These are phyloP conservation scores for Osmerus mordax DNA, from an alignment of 2,113 vertebrate genomes.

Conservation along the genomic window DNA sequence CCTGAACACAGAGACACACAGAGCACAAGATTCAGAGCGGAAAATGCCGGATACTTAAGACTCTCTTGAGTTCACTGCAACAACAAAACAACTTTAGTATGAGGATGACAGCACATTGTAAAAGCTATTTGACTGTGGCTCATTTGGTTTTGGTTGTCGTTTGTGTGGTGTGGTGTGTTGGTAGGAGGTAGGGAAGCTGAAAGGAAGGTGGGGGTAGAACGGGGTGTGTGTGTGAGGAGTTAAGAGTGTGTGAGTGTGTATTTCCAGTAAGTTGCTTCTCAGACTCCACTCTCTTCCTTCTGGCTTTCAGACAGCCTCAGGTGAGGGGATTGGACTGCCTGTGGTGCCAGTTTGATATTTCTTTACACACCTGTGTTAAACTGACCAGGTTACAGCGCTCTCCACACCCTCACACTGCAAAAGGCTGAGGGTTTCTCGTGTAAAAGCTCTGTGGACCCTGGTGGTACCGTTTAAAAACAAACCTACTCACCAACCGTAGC, in stretches of 20 bases:
- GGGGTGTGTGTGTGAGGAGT: slow-evolving; percentile 47
- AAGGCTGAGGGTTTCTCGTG: background rate
- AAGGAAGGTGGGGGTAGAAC: slow-evolving; percentile 43
- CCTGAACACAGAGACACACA: slow-evolving; percentile 60
- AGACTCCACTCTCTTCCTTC: slow-evolving; percentile 35
- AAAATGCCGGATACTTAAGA: background rate
- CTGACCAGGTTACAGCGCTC: slow-evolving; percentile 52
- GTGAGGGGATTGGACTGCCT: slow-evolving; percentile 67
- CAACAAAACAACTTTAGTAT: background rate
- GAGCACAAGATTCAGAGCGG: too few species aligned
- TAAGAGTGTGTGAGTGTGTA: slow-evolving; percentile 59
- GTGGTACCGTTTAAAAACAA: slow-evolving; percentile 4
- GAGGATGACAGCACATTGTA: slow-evolving; percentile 39
- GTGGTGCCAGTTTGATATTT: slow-evolving; percentile 64
- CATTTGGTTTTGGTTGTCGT: background rate
- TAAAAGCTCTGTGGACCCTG: background rate
- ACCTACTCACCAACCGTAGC: slow-evolving; percentile 25
- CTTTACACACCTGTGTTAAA: slow-evolving; percentile 64
- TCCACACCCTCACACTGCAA: slow-evolving; percentile 1
- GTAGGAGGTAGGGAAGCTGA: slow-evolving; percentile 21
- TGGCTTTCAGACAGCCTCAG: slow-evolving; percentile 54
- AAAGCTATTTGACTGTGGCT: slow-evolving; percentile 40
- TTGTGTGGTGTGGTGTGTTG: slow-evolving; percentile 7
- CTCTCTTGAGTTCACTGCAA: background rate
- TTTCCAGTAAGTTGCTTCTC: slow-evolving; percentile 55